Base-by-base conservation (phyloP, 2,797 vertebrate genomes). In the Pipistrellus pipistrellus region DNA sequence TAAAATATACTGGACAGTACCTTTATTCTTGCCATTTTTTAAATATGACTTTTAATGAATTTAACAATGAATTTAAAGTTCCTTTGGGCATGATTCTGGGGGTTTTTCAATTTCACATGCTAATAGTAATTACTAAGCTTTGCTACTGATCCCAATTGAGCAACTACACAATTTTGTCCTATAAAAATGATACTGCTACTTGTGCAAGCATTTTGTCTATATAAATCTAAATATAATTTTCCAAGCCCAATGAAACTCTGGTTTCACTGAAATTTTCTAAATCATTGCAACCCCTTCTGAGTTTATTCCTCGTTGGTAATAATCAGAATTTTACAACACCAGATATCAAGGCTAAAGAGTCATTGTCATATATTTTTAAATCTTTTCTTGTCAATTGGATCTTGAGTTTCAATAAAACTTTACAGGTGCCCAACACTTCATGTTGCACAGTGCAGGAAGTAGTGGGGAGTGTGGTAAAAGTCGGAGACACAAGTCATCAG, bases 41-140 rank as follows among this genome's bases (percentile, higher is more conserved):
- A 85, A 77, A 82, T 41, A 76, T 23, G 27, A 87, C 41, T 75
- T 84, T 71, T 35, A 5, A 81, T 69, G 13, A 82, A 55, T 68
- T 85, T 81, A 53, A 57, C 12, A 84, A 44, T 94, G 53, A 78
- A 86, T 64, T 69, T 35, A n/a, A 78, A 85, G 3, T 85, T 78
- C n/a, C 23, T 55, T 35, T 73, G 25, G 20, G 1, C 46, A 92
- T 55, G 8, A 35, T 32, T 77, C 6, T 88, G 64, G 32, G 25
- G 9, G 12, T 92, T 78, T 90, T 66, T 78, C 59, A 68, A 72
- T 86, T 81, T 83, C 62, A 94, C 88, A 48, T 15, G 13, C 18
- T 77, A 27, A 23, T 69, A 32, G 18, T 35, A 51, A 76, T 81
- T 51, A 38, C 6, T 8, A 85, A 21, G 2, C 4, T 86, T 78